Evolutionary conservation across 2,113 vertebrate genomes (phyloP).

Genomic region (Takifugu bimaculatus): DNA sequence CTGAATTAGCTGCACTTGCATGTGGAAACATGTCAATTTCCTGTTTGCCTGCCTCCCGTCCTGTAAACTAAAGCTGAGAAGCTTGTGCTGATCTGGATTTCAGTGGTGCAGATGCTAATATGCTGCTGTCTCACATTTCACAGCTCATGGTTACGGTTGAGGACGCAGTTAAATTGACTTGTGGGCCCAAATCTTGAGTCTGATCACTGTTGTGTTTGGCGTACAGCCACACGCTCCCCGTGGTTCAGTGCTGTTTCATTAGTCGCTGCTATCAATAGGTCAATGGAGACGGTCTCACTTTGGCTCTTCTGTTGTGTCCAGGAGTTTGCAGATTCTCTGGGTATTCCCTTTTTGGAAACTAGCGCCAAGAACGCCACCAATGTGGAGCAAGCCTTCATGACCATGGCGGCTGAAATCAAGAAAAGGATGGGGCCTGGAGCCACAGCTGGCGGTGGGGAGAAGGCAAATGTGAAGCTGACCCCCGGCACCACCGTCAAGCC

Average conservation of each 20-base stretch:
- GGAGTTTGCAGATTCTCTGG: slow-evolving; percentile 99
- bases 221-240: no score
- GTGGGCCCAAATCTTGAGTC: no score
- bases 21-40: no score
- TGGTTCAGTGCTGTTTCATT: background rate
- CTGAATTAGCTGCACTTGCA: no score
- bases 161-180: no score
- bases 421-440: slow-evolving; percentile 98
- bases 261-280: background rate
- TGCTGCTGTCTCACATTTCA: no score
- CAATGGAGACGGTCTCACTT: background rate
- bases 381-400: slow-evolving; percentile 99
- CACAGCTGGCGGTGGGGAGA: slow-evolving; percentile 90
- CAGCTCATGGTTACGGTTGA: no score
- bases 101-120: no score
- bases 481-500: slow-evolving; percentile 97
- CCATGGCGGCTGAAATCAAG: slow-evolving; percentile 99
- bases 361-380: slow-evolving; percentile 99
- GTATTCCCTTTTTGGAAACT: slow-evolving; percentile 99
- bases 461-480: slow-evolving; percentile 91
- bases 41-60: no score
- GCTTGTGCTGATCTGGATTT: no score
- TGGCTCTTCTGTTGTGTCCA: slow-evolving; percentile 48
- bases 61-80: no score
- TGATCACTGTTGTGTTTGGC: no score